Base-by-base conservation (phyloP, 2,113 vertebrate genomes). In the Phaethon lepturus region DNA sequence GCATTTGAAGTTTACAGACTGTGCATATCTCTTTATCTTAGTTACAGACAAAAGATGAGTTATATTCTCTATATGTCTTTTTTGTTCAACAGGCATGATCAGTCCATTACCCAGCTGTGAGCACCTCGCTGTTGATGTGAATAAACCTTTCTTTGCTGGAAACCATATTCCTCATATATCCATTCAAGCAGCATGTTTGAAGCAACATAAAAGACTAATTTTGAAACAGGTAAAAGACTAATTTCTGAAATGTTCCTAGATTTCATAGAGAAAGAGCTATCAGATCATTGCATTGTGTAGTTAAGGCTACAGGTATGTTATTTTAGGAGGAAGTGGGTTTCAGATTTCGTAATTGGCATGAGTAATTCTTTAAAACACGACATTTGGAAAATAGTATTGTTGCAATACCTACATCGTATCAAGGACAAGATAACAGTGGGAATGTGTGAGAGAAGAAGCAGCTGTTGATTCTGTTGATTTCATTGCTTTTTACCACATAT, bases 131-230 rank as follows among this genome's bases (percentile, higher is more conserved):
- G 95, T 13, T 98, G 97, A 62, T 74, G 98, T 7, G 98, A 98
- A 97, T 98, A 25, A 98, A 99, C 86, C 96, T 40, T 98, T 98
- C 96, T 98, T 99, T 94, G 97, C 96, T 1, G 98, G 98, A 85
- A 99, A 98, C 76, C 93, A 98, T 18, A 90, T 97, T 22, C 98
- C 98, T 18, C 81, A 79, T 8, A 59, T 97, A 58, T 98, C 98
- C 7, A 89, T 99, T 85, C 98, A 99, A 82, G 98, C 96, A 7
- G 91, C 95, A 10, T 96, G 94, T 92, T 96, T 98, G 60, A 97
- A 98, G 95, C 56, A 67, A 88, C 42, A 86, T 94, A 66, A 77
- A 67, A 67, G 9, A 23, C 11, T 75, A 45, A 33, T 58, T 71
- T 35, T 98, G 42, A 97, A 97, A 96, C 53, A 94, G 42, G 68